Conservation (phyloP, 2,113 vertebrate species). For the Bothrops jararaca region DNA sequence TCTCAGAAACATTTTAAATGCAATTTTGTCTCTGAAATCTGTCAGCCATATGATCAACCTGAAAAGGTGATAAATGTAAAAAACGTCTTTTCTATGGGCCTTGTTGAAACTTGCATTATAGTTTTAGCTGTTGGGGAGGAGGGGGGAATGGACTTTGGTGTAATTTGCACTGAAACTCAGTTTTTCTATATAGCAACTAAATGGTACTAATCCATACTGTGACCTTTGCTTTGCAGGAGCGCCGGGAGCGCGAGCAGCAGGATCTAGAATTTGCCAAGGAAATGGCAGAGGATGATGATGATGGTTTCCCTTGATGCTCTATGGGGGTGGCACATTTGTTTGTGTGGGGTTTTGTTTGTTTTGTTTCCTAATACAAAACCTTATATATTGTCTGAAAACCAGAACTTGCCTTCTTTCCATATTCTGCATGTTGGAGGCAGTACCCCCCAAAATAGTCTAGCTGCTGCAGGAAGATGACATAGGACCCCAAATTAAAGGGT, state of each 20-base stretch:
- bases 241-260: constrained; percentile 94
- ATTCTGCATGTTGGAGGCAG: constrained; percentile 51
- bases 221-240: constrained; percentile 76
- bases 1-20: neutral
- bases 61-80: neutral
- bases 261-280: constrained; percentile 98
- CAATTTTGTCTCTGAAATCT: too few species aligned
- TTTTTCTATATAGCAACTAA: neutral
- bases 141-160: too few species aligned
- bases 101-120: too few species aligned
- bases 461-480: neutral
- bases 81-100: neutral
- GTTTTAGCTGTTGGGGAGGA: too few species aligned
- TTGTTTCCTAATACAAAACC: constrained; percentile 41
- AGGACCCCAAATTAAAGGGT: neutral
- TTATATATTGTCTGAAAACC: constrained; percentile 18
- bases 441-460: constrained; percentile 1
- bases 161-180: neutral
- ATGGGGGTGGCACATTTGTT: constrained; percentile 39
- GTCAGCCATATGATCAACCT: neutral
- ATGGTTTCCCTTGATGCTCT: constrained; percentile 87
- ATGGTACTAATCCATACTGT: neutral
- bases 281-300: constrained; percentile 96
- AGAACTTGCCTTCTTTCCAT: constrained; percentile 57
- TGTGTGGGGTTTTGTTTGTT: constrained; percentile 28